Evolutionary conservation across 2,113 vertebrate genomes (phyloP), one percentile per base, ranked within the genome.

Genomic region (Pungitius pungitius): DNA sequence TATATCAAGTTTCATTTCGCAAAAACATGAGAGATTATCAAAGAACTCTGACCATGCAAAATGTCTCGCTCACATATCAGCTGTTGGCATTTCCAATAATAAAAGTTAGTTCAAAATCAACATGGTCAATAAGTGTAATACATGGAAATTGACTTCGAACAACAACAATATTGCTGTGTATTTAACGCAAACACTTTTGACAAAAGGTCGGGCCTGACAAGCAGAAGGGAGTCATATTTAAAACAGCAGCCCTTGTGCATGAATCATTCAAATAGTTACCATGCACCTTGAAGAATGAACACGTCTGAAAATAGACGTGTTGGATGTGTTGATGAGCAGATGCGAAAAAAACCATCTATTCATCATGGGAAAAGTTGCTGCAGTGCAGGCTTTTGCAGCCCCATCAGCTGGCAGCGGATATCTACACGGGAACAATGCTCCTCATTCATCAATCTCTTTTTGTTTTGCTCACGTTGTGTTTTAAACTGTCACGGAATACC

Each of bases 271-370:
- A 73, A 59, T 76, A 59, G 33, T 59, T 39, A 33, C 58, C 54
- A 26, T 65, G 52, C 79, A 81, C 54, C 3, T 8, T 70, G 39
- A 75, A 68, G 63, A 80, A 63, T 62, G 60, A 75, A 77, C 61
- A 75, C 6, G 27, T 65, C 78, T 80, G 52, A 64, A 73, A 83
- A 85, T 78, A 80, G 86, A 85, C 43, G 13, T 43, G 73, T 47
- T 51, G 45, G 56, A 77, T 42, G 74, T 80, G 80, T 72, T 80
- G 80, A 84, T 86, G 82, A 83, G 64, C 78, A 74, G 74, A 76
- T 64, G 52, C 75, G 77, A 75, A 77, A 85, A 75, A 77, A 85
- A 79, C 69, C 69, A 73, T 74, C 65, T 37, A 73, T 77, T 84
- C 69, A 79, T 75, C 57, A 56, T 8, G 22, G 33, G 64, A 49